These are phyloP conservation scores for Tortrix viridana DNA, from an alignment of 2,888 invertebrate species.

Conservation along the genomic window DNA sequence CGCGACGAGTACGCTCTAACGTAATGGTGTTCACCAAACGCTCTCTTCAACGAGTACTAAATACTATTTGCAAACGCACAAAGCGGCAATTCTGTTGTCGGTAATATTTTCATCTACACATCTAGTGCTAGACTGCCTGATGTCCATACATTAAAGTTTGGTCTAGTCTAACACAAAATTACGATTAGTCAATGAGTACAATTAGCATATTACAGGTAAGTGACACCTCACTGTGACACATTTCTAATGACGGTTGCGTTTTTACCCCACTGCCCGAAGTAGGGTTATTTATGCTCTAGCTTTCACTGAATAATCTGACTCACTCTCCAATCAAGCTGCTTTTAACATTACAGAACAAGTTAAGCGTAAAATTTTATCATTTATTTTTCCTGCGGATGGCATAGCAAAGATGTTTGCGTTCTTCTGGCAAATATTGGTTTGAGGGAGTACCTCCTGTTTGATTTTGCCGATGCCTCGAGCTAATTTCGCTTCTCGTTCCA, in stretches of 20 bases:
- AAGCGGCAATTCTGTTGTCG: too few species aligned
- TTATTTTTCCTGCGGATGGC: conserved; percentile 1
- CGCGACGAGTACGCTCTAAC: conserved; percentile 43
- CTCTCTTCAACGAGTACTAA: background rate
- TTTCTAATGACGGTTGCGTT: background rate
- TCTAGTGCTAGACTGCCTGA: too few species aligned
- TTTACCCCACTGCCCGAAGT: too few species aligned
- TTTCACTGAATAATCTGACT: conserved; percentile 13
- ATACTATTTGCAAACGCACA: too few species aligned
- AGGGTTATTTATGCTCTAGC: background rate
- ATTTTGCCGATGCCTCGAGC: conserved; percentile 18
- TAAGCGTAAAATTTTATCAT: background rate
- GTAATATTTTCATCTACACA: too few species aligned
- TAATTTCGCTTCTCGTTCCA: conserved; percentile 11
- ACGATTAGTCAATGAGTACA: conserved; percentile 18
- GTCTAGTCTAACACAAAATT: background rate
- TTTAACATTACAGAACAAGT: background rate
- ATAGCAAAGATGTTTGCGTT: conserved; percentile 23
- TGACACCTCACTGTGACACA: conserved; percentile 1
- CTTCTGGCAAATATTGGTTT: conserved; percentile 23
- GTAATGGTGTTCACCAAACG: background rate
- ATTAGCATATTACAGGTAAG: conserved; percentile 30
- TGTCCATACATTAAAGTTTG: too few species aligned
- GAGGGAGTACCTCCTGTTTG: conserved; percentile 9
- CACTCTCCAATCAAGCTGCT: background rate